Evolutionary conservation across 1,140 invertebrate genomes (phyloP), one percentile per base, ranked within the genome.

Genomic region (Physella acuta): DNA sequence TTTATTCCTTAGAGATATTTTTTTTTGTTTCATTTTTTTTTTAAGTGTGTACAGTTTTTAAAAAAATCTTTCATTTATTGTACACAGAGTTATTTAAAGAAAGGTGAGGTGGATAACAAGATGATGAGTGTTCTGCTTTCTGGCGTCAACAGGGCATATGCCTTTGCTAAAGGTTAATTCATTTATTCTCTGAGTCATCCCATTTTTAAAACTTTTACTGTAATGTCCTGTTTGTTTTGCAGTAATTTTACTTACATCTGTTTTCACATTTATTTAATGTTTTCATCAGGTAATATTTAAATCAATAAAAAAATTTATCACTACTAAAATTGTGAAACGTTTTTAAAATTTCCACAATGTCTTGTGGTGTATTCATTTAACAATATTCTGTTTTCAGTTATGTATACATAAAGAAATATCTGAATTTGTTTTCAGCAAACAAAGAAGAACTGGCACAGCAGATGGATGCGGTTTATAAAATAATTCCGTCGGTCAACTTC

Each of bases 121-220:
- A 91, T 98, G 85, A 94, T 99, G 92, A 91, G 91, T 70, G 94
- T 91, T 0, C 89, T 99, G 24, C 85, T 98, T 56, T 91, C 90
- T 56, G 95, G 94, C 0, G 92, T 96, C 5, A 94, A 94, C 79
- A 88, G 93, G 72, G 92, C 94, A 3, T 95, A 91, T 86, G 92
- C 92, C 1, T 94, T 89, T 86, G 90, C 87, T 87, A 67, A 90
- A 90, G 79, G 83, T 85, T 33, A 71, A 37, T 44, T 8, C 39
- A 8, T 44, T 44, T 44, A n/a, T n/a, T n/a, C n/a, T n/a, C n/a
- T n/a, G n/a, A n/a, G n/a, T n/a, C n/a, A n/a, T n/a, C n/a, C n/a
- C n/a, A n/a, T n/a, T n/a, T n/a, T n/a, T n/a, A n/a, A n/a, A n/a
- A n/a, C n/a, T n/a, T n/a, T n/a, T n/a, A n/a, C n/a, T n/a, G n/a